Conservation (phyloP, 2,113 vertebrate genomes). For the Nannospalax galili region DNA sequence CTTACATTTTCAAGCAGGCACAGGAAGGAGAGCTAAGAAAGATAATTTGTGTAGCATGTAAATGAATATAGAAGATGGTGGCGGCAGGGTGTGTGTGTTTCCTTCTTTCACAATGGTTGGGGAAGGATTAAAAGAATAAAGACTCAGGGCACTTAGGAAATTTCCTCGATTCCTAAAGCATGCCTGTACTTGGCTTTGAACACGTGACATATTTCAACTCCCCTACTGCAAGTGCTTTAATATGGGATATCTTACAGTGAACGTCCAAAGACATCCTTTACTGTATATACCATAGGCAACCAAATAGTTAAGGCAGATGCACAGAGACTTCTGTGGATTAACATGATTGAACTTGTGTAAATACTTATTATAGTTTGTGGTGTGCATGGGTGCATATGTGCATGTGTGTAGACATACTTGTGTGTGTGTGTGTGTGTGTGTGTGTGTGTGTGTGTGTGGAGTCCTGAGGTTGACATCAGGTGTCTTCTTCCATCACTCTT, state of each 20-base stretch:
- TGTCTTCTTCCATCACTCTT: background rate
- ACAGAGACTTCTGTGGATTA: background rate
- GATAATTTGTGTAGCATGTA: background rate
- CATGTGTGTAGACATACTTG: background rate
- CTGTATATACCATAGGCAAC: background rate
- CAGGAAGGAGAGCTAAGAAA: no score
- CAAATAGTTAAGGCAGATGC: background rate
- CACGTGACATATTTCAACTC: background rate
- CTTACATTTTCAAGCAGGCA: no score
- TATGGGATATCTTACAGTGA: background rate
- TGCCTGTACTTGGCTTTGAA: background rate
- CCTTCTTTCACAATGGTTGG: background rate
- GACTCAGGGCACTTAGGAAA: background rate
- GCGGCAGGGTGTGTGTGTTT: background rate
- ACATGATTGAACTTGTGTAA: background rate
- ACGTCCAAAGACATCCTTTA: conserved; percentile 11
- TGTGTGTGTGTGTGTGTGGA: background rate
- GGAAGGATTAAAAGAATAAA: background rate
- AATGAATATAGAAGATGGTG: background rate
- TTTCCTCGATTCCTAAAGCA: background rate
- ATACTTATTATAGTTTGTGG: no score
- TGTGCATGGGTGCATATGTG: background rate
- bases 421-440: background rate
- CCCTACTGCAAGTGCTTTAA: background rate
- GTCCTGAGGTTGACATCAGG: no score